Base-by-base conservation (phyloP, 2,113 vertebrate genomes). In the Petroica traversi region DNA sequence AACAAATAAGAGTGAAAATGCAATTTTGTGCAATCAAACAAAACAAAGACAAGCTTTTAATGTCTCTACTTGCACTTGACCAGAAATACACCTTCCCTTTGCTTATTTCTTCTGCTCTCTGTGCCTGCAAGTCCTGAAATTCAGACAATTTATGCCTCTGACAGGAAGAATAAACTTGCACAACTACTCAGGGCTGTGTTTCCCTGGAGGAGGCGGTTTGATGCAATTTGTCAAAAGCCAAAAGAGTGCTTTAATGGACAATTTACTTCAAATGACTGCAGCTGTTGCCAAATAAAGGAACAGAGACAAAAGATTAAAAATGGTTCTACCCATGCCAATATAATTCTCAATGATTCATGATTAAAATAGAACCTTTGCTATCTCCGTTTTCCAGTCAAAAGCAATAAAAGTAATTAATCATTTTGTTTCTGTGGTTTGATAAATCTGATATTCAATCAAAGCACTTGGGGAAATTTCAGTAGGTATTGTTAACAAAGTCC, bases 151-250 rank as follows among this genome's bases (percentile, higher is more conserved):
- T 85, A 54, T 69, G 71, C 66, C 40, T 96, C 86, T 97, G 94
- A 88, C 73, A 97, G 78, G 89, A 90, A 96, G 93, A 96, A 91
- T 79, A 63, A 92, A 96, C 85, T 92, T 69, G 66, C 34, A 34
- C 61, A 67, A 31, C 4, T 82, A 78, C 87, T 96, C 92, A 93
- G 81, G 72, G 92, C 89, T 91, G 69, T 80, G 72, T 88, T 93
- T 96, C 93, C 95, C 95, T 63, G 73, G 61, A 97, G 92, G 63
- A 95, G 77, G 89, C 90, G 59, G 73, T 95, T 97, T 91, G 84
- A 96, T 88, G 75, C 68, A 89, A 96, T 97, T 98, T 97, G 64
- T 97, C 97, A 98, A 96, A 97, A 94, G 88, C 85, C 64, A 86
- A 85, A 96, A 68, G 81, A 78, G 82, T 85, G 67, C 59, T 97